A percentile compares a stretch with the other conserved stretches of the same genome.
Conservation (phyloP, 2,113 vertebrate genomes). For the human region DNA sequence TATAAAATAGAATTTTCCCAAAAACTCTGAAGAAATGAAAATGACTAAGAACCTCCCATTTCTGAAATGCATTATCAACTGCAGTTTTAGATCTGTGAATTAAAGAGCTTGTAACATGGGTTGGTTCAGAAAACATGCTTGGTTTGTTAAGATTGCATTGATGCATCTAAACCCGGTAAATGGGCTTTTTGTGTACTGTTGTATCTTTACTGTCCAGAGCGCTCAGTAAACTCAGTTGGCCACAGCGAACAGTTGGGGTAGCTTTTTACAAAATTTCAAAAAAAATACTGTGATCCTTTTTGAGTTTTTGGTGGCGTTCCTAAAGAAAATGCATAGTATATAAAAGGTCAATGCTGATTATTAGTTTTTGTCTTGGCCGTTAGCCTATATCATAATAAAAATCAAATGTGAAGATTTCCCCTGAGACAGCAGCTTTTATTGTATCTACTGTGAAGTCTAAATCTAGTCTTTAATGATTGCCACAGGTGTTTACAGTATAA, state of each 20-base stretch:
- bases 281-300: neutral
- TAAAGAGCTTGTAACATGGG: neutral
- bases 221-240: neutral
- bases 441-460: neutral
- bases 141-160: neutral
- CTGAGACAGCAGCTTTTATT: neutral
- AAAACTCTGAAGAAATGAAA: conserved; percentile 37
- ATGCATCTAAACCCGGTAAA: neutral
- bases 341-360: neutral
- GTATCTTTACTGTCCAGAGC: neutral
- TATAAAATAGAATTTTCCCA: neutral
- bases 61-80: conserved; percentile 3
- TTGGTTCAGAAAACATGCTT: neutral
- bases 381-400: conserved; percentile 2
- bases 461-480: neutral
- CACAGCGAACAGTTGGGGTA: neutral
- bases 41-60: neutral
- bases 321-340: neutral
- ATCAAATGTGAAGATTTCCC: neutral
- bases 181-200: neutral
- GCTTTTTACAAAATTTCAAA: conserved; percentile 23
- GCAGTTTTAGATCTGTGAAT: neutral
- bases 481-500: neutral
- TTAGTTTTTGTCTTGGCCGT: neutral
- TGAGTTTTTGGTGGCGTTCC: neutral